Evolutionary conservation across 2,113 vertebrate genomes (phyloP).

Genomic region (Cnemophilus loriae): DNA sequence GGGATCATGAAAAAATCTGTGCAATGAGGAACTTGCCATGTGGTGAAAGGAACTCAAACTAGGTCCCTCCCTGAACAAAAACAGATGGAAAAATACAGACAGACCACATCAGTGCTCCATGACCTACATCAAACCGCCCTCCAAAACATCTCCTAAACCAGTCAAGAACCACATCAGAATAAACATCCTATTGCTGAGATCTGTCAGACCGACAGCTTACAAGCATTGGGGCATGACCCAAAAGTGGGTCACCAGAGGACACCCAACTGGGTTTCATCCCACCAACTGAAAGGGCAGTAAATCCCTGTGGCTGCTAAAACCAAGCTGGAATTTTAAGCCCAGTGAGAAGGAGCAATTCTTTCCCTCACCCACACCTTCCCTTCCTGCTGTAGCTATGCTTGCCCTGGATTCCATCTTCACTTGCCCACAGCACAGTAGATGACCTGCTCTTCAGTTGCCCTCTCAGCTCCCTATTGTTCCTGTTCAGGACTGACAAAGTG

Average conservation of each 20-base stretch:
- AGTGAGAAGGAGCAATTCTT: conserved; percentile 12
- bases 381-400: neutral
- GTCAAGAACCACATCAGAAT: conserved; percentile 64
- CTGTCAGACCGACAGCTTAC: conserved; percentile 37
- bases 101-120: conserved; percentile 67
- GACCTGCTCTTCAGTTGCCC: neutral
- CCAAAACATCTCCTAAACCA: conserved; percentile 54
- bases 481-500: neutral
- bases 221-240: conserved; percentile 41
- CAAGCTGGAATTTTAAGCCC: conserved; percentile 41
- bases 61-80: conserved; percentile 62
- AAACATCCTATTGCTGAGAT: conserved; percentile 64
- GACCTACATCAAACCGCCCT: conserved; percentile 49
- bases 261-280: conserved; percentile 38
- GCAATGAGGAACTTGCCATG: conserved; percentile 51
- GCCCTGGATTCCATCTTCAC: neutral
- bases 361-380: neutral
- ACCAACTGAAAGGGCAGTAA: conserved; percentile 40
- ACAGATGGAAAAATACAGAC: conserved; percentile 63
- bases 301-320: conserved; percentile 42
- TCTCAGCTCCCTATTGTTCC: neutral
- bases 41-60: conserved; percentile 53
- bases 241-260: conserved; percentile 59
- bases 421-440: neutral
- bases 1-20: conserved; percentile 42